These are phyloP conservation scores for Steinernema carpocapsae DNA, from an alignment of 2,888 invertebrate species.

Conservation along the genomic window DNA sequence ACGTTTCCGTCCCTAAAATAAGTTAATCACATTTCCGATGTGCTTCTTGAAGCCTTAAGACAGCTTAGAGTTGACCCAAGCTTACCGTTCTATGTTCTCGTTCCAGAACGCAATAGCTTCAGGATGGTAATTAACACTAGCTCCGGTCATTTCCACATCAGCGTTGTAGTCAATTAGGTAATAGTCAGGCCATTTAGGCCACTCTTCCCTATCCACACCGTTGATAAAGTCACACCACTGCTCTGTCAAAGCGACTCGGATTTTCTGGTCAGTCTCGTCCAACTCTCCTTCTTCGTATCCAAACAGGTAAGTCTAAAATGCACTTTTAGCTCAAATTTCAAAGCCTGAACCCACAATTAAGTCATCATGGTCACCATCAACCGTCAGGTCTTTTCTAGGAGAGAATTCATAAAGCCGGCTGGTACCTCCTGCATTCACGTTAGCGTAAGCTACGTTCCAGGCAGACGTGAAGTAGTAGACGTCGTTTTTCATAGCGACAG, in stretches of 20 bases:
- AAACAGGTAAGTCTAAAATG: conserved; percentile 6
- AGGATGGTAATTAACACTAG: background rate
- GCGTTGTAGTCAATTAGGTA: conserved; percentile 20
- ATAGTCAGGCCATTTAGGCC: background rate
- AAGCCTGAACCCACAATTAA: background rate
- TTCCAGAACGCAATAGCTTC: background rate
- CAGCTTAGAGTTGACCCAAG: background rate
- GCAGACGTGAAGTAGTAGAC: conserved; percentile 5
- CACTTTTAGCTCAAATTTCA: background rate
- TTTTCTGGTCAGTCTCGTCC: background rate
- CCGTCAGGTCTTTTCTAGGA: background rate
- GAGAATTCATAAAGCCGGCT: conserved; percentile 3
- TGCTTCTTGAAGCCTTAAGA: background rate
- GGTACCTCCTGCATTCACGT: background rate
- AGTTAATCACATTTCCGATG: background rate
- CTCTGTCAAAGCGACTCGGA: background rate
- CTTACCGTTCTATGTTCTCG: conserved; percentile 1
- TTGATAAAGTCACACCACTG: background rate
- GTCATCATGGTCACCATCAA: background rate
- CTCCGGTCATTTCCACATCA: background rate
- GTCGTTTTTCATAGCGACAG: background rate
- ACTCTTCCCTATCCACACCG: background rate
- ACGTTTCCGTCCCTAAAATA: background rate
- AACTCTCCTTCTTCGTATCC: conserved; percentile 23
- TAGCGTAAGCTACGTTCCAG: background rate